Evolutionary conservation across 2,113 vertebrate genomes (phyloP).

Genomic region (Hydrochoerus hydrochaeris): DNA sequence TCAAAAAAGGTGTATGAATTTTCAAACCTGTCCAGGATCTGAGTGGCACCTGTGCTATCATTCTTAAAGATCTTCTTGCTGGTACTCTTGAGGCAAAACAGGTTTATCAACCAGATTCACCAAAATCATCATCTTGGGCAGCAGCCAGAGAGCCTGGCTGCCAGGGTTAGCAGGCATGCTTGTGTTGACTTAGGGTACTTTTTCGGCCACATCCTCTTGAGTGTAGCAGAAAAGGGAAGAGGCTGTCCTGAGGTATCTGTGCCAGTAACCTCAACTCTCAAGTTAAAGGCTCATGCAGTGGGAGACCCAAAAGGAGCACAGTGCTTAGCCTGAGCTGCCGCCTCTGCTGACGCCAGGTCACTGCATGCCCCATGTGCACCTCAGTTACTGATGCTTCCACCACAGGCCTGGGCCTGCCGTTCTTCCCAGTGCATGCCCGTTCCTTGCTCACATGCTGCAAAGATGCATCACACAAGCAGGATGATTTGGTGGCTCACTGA

Average conservation of each 20-base stretch:
- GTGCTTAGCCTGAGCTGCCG: no score
- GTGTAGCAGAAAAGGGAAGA: neutral
- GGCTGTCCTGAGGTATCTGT: neutral
- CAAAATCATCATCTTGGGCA: neutral
- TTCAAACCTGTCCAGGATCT: no score
- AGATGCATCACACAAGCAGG: neutral
- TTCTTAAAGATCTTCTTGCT: neutral
- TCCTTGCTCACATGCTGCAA: neutral
- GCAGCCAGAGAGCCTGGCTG: neutral
- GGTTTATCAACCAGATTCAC: neutral
- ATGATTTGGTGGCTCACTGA: no score
- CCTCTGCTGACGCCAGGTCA: neutral
- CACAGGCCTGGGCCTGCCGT: neutral
- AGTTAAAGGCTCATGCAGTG: neutral
- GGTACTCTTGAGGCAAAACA: neutral
- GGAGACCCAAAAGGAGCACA: neutral
- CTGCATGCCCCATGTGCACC: neutral
- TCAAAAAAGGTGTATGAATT: no score
- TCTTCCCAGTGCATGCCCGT: neutral
- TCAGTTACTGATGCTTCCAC: neutral
- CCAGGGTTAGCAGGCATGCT: neutral
- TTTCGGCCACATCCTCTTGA: neutral
- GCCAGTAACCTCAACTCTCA: neutral
- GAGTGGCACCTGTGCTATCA: no score
- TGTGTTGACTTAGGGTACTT: neutral